A percentile compares a stretch with the other conserved stretches of the same genome.
These are phyloP conservation scores for Uromys caudimaculatus DNA, from an alignment of 2,797 vertebrate genomes.

Conservation along the genomic window DNA sequence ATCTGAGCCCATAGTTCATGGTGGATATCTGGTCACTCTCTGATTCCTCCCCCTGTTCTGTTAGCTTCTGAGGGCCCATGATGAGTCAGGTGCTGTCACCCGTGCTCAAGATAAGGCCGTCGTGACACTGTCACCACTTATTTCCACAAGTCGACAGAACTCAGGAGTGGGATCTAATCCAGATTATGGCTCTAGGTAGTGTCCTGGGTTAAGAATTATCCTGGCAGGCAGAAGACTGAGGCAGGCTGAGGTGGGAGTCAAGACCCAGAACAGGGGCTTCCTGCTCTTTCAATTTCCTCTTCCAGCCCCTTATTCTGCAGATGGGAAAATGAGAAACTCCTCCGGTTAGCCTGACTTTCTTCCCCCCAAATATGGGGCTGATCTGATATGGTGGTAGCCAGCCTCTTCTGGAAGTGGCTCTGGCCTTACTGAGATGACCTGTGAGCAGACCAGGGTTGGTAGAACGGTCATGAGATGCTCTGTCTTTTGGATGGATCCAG, in stretches of 20 bases:
- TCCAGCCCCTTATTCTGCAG: not conserved
- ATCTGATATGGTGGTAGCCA: not conserved
- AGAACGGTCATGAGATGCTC: not conserved
- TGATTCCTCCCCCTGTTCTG: not conserved
- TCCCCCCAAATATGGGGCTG: not conserved
- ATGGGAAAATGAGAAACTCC: not conserved
- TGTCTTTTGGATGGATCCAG: not conserved
- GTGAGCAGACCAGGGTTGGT: not conserved
- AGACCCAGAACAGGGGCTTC: not conserved
- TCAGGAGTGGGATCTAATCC: not conserved
- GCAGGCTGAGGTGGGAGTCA: not conserved
- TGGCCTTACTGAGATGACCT: not conserved
- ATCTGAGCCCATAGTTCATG: slow-evolving; percentile 57
- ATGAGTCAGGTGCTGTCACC: not conserved
- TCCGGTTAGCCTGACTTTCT: not conserved
- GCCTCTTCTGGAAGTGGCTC: not conserved
- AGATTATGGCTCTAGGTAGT: not conserved
- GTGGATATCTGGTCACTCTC: not conserved
- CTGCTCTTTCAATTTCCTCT: too few species aligned
- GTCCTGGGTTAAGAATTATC: not conserved
- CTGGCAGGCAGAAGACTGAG: not conserved
- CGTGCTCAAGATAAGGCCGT: not conserved
- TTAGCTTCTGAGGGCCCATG: not conserved
- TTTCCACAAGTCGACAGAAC: not conserved
- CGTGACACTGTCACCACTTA: not conserved